Percentiles rank a stretch among this genome's conserved stretches.
Conservation (phyloP, 2,888 invertebrate genomes). For the Machimus rusticus region DNA sequence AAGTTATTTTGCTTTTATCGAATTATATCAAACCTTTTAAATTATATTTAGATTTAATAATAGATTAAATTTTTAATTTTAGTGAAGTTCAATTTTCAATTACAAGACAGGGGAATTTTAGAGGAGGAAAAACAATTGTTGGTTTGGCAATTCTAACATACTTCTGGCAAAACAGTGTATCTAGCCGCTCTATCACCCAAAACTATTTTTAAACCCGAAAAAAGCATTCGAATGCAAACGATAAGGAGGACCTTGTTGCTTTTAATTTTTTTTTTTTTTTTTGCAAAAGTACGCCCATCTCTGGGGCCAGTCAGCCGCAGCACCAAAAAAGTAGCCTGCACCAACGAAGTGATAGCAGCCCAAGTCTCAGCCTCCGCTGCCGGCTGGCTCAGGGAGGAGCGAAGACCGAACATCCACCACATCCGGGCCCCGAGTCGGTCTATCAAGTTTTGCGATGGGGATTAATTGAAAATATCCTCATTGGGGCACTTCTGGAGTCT, state of each 20-base stretch:
- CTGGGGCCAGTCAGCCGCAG: not conserved
- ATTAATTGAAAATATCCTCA: conserved; percentile 37
- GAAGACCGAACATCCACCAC: not conserved
- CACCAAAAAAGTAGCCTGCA: not conserved
- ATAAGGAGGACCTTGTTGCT: not conserved
- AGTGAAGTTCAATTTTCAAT: too few relatives aligned
- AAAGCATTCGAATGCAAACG: not conserved
- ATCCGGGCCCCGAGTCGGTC: not conserved
- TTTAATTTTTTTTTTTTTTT: not conserved
- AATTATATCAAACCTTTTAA: not conserved
- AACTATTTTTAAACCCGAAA: not conserved
- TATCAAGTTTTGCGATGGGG: not conserved
- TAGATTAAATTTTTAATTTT: too few relatives aligned
- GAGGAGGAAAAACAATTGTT: too few relatives aligned
- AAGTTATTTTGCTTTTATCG: not conserved
- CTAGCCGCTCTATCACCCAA: not conserved
- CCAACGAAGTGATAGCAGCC: not conserved
- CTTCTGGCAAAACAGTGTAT: not conserved
- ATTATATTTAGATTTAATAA: not conserved
- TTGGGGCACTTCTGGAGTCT: not conserved
- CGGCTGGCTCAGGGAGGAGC: not conserved
- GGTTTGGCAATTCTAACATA: too few relatives aligned
- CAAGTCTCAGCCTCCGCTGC: not conserved
- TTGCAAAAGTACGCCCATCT: not conserved
- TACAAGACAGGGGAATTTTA: too few relatives aligned